Conservation (phyloP, 2,113 vertebrate genomes). For the Tylochromis polylepis region DNA sequence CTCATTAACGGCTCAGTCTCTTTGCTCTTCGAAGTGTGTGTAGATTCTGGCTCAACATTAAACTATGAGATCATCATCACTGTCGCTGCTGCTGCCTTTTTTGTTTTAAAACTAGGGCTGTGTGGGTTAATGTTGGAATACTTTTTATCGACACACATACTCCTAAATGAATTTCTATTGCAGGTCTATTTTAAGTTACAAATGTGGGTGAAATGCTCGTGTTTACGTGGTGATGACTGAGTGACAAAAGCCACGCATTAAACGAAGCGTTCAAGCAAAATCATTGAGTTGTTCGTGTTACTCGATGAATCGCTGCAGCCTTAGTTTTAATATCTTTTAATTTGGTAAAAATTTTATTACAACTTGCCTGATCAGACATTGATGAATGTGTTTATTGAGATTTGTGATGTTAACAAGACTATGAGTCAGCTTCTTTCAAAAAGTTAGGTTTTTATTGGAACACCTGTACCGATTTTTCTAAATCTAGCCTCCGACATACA, state of each 20-base stretch:
- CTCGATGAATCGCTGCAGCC: fast-evolving
- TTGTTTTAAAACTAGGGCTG: background rate
- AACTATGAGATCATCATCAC: background rate
- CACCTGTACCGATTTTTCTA: background rate
- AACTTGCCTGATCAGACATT: background rate
- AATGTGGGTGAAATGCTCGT: background rate
- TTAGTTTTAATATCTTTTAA: background rate
- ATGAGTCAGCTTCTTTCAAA: background rate
- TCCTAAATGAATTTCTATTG: background rate
- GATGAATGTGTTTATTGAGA: background rate
- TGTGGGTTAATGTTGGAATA: background rate
- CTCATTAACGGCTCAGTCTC: background rate
- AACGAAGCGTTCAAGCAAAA: background rate
- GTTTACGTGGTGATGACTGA: background rate
- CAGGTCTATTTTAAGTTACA: background rate
- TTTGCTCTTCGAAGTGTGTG: background rate
- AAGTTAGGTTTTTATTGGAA: background rate
- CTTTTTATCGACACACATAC: fast-evolving
- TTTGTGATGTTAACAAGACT: background rate
- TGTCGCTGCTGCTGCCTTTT: background rate
- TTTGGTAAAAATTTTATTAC: background rate
- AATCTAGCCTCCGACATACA: background rate
- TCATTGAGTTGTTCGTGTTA: background rate
- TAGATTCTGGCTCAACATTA: background rate
- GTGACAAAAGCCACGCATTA: background rate